Conservation (phyloP, 2,113 vertebrate genomes). For the Epinephelus cyanopodus region DNA sequence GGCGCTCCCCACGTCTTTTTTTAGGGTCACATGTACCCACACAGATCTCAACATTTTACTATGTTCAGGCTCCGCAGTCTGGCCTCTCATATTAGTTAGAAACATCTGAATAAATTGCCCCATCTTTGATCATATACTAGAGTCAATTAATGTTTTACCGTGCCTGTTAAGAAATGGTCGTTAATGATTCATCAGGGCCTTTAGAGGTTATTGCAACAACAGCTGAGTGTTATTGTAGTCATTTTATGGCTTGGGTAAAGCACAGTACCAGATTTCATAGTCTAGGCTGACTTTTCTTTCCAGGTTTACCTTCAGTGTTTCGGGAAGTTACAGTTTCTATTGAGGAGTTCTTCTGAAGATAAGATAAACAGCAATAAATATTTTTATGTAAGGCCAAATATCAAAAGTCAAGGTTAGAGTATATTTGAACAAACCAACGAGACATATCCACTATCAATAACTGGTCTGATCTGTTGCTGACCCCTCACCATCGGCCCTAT, state of each 20-base stretch:
- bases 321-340: slow-evolving; percentile 19
- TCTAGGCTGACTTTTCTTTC: neutral
- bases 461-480: neutral
- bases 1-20: no score
- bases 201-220: slow-evolving; percentile 11
- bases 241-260: slow-evolving; percentile 18
- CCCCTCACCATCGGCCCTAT: neutral
- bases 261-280: neutral
- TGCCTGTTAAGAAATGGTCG: neutral
- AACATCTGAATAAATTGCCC: neutral
- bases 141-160: slow-evolving; percentile 44
- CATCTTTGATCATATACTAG: neutral
- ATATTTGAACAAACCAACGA: neutral
- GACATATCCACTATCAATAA: neutral
- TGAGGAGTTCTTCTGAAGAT: neutral
- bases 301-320: slow-evolving; percentile 2
- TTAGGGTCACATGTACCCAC: no score
- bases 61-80: no score
- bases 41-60: no score
- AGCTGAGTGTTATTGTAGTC: slow-evolving; percentile 17
- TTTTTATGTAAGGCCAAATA: neutral
- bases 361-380: neutral
- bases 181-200: slow-evolving; percentile 45
- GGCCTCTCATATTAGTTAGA: neutral
- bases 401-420: neutral